Percentiles rank a stretch among this genome's conserved stretches.
Evolutionary conservation across 2,797 vertebrate genomes (phyloP).

Genomic region (Caiman crocodilus): DNA sequence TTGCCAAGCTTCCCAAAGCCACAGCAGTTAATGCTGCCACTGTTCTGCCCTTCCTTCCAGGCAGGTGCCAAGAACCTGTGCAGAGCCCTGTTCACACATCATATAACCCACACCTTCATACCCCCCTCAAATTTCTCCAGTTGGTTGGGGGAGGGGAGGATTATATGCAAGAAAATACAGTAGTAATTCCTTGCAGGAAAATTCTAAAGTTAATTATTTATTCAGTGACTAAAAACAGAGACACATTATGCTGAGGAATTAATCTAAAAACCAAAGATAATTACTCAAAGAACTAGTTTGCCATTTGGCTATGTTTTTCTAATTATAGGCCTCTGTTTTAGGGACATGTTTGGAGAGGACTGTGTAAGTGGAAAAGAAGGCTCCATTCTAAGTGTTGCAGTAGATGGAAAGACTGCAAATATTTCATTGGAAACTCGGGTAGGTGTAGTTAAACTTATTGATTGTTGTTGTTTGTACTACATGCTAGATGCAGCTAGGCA

Average conservation of each 20-base stretch:
- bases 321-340: slow-evolving; percentile 53
- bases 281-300: fast-evolving
- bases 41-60: too few species aligned
- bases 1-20: too few species aligned
- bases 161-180: too few species aligned
- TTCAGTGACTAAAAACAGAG: neutral
- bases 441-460: slow-evolving; percentile 27
- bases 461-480: neutral
- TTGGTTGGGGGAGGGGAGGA: too few species aligned
- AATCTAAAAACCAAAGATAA: neutral
- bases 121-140: too few species aligned
- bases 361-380: slow-evolving; percentile 87
- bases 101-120: neutral
- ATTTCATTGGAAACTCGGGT: slow-evolving; percentile 86
- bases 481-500: neutral
- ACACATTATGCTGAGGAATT: neutral
- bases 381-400: slow-evolving; percentile 84
- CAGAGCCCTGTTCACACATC: neutral
- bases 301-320: neutral
- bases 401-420: slow-evolving; percentile 90
- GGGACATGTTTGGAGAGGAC: slow-evolving; percentile 96
- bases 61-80: too few species aligned
- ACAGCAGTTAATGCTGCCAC: too few species aligned
- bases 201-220: neutral
- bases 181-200: neutral